A percentile compares a stretch with the other conserved stretches of the same genome.
Evolutionary conservation across 2,797 vertebrate genomes (phyloP).

Genomic region (Crax fasciolata): DNA sequence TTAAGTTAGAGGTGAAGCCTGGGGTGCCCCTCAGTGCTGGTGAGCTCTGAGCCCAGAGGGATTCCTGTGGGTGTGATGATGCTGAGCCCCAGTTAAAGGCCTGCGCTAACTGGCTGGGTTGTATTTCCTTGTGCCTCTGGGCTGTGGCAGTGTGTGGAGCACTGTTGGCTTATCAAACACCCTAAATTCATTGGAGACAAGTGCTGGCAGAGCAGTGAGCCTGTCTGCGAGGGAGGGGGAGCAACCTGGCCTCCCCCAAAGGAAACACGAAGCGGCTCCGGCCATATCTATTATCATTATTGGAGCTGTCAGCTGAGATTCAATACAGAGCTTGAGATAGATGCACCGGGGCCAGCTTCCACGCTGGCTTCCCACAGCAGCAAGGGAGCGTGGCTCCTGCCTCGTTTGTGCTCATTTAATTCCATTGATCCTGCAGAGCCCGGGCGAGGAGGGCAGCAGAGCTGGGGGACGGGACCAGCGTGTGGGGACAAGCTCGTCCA

Average conservation of each 20-base stretch:
- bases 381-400: conserved; percentile 21
- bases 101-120: neutral
- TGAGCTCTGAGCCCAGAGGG: rapidly evolving
- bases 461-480: rapidly evolving
- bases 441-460: neutral
- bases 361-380: conserved; percentile 23
- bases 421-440: neutral
- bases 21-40: neutral
- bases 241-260: conserved; percentile 25
- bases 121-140: neutral
- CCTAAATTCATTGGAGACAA: rapidly evolving
- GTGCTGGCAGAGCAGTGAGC: neutral
- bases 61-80: neutral
- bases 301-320: conserved; percentile 64
- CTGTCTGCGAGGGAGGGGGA: neutral
- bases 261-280: neutral
- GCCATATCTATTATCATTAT: conserved; percentile 69
- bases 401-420: conserved; percentile 67
- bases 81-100: rapidly evolving
- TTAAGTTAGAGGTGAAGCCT: neutral
- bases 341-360: conserved; percentile 43
- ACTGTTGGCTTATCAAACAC: neutral
- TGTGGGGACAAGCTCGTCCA: neutral
- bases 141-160: neutral
- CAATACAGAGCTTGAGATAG: conserved; percentile 50